Conservation (phyloP, 2,888 invertebrate genomes). For the Chrysotoxum bicinctum region DNA sequence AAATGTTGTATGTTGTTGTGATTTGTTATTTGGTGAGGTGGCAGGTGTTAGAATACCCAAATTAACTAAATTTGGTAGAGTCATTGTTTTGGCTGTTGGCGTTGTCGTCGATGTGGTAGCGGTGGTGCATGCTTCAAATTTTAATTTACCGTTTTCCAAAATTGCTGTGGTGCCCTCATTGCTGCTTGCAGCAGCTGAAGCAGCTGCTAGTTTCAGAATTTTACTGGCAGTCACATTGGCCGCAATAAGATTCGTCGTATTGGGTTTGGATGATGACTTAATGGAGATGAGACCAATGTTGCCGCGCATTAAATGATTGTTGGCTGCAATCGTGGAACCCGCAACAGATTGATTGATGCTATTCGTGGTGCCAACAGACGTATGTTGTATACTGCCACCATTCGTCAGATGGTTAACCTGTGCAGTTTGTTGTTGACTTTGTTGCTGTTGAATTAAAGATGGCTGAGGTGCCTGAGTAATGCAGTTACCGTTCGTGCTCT, state of each 20-base stretch:
- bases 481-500: conserved; percentile 74
- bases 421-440: conserved; percentile 72
- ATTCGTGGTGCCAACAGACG: conserved; percentile 73
- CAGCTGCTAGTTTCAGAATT: conserved; percentile 79
- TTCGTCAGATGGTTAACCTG: conserved; percentile 73
- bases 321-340: conserved; percentile 74
- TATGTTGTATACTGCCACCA: conserved; percentile 68
- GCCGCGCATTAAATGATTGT: conserved; percentile 81
- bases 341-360: conserved; percentile 65
- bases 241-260: conserved; percentile 79
- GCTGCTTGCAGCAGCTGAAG: conserved; percentile 73
- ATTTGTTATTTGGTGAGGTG: conserved; percentile 82
- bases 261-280: conserved; percentile 75
- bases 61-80: conserved; percentile 81
- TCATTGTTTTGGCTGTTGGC: conserved; percentile 78
- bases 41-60: conserved; percentile 83
- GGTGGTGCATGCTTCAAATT: conserved; percentile 73
- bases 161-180: conserved; percentile 60
- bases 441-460: conserved; percentile 64
- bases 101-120: conserved; percentile 67
- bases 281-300: conserved; percentile 81
- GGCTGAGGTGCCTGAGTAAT: conserved; percentile 65
- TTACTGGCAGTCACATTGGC: conserved; percentile 81
- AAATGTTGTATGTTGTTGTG: conserved; percentile 78
- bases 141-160: conserved; percentile 73